phyloP scores from a whole-genome alignment of 2,888 invertebrate genomes.

The Xanthia togata region DNA sequence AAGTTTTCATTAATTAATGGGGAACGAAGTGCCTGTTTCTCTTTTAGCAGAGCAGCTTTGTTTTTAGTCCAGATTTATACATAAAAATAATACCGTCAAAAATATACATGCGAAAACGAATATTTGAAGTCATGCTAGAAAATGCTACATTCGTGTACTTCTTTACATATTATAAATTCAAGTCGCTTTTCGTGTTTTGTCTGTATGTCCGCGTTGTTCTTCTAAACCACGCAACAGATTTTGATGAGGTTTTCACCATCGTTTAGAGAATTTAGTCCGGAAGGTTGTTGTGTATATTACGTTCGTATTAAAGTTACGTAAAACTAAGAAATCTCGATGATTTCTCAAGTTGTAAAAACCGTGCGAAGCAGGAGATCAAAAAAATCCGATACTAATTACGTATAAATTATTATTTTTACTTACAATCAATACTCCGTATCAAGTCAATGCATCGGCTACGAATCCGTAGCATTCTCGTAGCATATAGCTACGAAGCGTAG shows the following conservation, averaged over 20 bases:
- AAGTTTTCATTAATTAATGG: background rate
- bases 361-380: too few species aligned
- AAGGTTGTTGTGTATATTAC: too few species aligned
- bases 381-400: constrained; percentile 6
- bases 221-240: too few species aligned
- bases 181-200: too few species aligned
- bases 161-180: too few species aligned
- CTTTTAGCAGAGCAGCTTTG: background rate
- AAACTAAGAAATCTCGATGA: too few species aligned
- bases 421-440: constrained; percentile 57
- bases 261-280: too few species aligned
- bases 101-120: background rate
- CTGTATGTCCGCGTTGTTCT: too few species aligned
- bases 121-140: background rate
- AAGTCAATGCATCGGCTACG: constrained; percentile 50
- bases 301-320: too few species aligned
- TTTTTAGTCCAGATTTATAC: background rate
- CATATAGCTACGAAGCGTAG: constrained; percentile 58
- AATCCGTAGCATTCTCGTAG: constrained; percentile 59
- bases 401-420: constrained; percentile 47
- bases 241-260: too few species aligned
- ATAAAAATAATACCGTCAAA: background rate
- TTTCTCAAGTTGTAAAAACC: too few species aligned
- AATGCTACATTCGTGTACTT: background rate
- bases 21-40: background rate